Conservation (phyloP, 2,797 vertebrate species). For the Vipera ursinii region DNA sequence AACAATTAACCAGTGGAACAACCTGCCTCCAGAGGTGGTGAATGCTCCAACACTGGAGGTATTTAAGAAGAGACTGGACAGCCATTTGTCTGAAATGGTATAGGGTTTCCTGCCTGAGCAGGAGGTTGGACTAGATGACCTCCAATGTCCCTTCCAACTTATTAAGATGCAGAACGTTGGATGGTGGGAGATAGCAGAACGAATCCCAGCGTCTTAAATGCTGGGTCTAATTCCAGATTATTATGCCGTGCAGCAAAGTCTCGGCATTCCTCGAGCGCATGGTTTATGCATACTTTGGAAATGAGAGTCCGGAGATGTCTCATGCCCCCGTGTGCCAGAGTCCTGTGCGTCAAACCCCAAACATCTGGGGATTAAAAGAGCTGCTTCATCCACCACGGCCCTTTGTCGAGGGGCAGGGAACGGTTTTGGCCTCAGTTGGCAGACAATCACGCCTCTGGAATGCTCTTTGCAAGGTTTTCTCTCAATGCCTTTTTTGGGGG, state of each 20-base stretch:
- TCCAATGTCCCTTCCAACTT: too few relatives aligned
- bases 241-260: rapidly evolving
- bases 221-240: background rate
- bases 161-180: background rate
- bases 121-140: too few relatives aligned
- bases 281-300: background rate
- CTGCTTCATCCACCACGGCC: background rate
- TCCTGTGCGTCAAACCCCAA: too few relatives aligned
- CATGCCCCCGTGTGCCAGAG: background rate
- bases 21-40: too few relatives aligned
- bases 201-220: too few relatives aligned
- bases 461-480: background rate
- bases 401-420: background rate
- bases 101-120: too few relatives aligned
- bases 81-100: too few relatives aligned
- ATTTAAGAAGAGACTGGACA: too few relatives aligned
- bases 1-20: too few relatives aligned
- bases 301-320: too few relatives aligned
- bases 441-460: slow-evolving; percentile 1
- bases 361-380: background rate
- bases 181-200: rapidly evolving
- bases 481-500: background rate
- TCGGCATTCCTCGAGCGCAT: background rate
- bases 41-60: too few relatives aligned
- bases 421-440: background rate